Conservation (phyloP, 2,888 invertebrate genomes). For the Halocaridina rubra region DNA sequence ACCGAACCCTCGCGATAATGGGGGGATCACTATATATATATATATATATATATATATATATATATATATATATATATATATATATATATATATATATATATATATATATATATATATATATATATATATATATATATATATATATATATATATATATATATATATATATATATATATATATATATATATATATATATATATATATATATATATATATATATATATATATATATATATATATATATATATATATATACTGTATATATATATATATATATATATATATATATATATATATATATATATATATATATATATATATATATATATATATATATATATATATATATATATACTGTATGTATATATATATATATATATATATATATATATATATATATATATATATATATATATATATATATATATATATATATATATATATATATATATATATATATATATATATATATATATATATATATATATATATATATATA, state of each 20-base stretch:
- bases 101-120: neutral
- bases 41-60: neutral
- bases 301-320: neutral
- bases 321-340: neutral
- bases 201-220: neutral
- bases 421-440: neutral
- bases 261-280: too few relatives aligned
- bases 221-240: neutral
- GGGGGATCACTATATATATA: neutral
- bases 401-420: neutral
- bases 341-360: neutral
- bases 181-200: neutral
- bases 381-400: neutral
- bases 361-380: too few relatives aligned
- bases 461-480: neutral
- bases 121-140: neutral
- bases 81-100: neutral
- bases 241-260: neutral
- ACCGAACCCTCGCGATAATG: too few relatives aligned
- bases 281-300: neutral
- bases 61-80: neutral
- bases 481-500: neutral
- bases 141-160: neutral
- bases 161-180: neutral
- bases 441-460: neutral